Evolutionary conservation across 2,888 invertebrate species (phyloP), one percentile per base, ranked within the genome.

Genomic region (Rhimphoctona megacephalus): DNA sequence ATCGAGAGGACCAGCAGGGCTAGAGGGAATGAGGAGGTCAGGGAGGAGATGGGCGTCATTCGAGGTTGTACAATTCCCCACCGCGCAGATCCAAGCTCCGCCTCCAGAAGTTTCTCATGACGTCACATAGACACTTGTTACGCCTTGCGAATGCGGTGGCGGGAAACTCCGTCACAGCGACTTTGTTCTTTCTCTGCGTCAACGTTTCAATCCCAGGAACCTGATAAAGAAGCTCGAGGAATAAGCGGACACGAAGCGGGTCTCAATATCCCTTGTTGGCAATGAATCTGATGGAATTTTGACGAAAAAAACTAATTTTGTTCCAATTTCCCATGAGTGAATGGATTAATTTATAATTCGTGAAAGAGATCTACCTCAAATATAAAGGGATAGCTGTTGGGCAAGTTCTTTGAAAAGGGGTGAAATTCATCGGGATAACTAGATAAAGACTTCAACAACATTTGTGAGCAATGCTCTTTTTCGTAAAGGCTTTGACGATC

Each of bases 101-200:
- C 94, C 94, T 94, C 93, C 91, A 90, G 92, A 90, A 92, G 91
- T 90, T 90, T 88, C 90, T 78, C 83, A 88, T 93, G 93, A 94
- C 93, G 93, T 94, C 93, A 92, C 90, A 87, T 92, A 90, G 92
- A 94, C 94, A 94, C 94, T 94, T 94, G 94, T 94, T 94, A 94
- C 94, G 94, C 94, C 93, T 93, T 92, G 89, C 77, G 86, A 87
- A 80, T 86, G 87, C 80, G 81, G 78, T 86, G 82, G 88, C 85
- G 79, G 86, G 83, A 86, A 86, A 86, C 86, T 81, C 73, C 83
- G 77, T 54, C 73, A 76, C 74, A 57, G 80, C 69, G 67, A 64
- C 54, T 78, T 83, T 80, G 49, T 66, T 78, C 78, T 78, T 77
- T 57, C 82, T 85, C 81, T 87, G 66, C 52, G 30, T 49, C 83